These are phyloP conservation scores for Muscicapa comitata DNA, from an alignment of 2,797 vertebrate genomes.

Conservation along the genomic window DNA sequence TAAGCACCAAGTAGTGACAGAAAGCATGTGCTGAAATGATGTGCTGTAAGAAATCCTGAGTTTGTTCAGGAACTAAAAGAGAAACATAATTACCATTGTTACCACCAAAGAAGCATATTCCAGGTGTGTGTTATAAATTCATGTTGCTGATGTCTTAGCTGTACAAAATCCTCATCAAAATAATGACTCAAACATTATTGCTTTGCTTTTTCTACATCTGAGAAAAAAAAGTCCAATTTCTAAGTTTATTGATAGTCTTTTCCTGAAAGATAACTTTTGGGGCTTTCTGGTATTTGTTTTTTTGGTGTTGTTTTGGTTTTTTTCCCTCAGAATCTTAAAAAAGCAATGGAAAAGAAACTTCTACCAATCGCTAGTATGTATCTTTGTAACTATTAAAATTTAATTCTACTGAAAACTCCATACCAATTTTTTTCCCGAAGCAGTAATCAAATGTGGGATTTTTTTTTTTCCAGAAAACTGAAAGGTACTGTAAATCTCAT, in stretches of 20 bases:
- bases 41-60: not conserved
- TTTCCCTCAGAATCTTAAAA: not conserved
- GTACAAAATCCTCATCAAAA: not conserved
- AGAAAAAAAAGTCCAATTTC: not conserved
- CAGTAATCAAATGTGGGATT: not conserved
- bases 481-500: not conserved
- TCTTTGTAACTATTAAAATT: not conserved
- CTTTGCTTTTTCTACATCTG: not conserved
- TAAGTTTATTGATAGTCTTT: not conserved
- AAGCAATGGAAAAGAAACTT: not conserved
- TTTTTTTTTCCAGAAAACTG: not conserved
- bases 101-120: not conserved
- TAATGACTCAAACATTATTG: not conserved
- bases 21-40: not conserved
- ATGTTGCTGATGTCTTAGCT: not conserved
- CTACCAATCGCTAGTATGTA: not conserved
- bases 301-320: not conserved
- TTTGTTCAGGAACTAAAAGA: not conserved
- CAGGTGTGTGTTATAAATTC: not conserved
- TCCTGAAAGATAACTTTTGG: not conserved
- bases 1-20: not conserved
- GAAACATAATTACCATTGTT: not conserved
- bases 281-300: not conserved
- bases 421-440: not conserved
- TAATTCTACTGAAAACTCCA: not conserved